These are phyloP conservation scores for Magallana nippona DNA, from an alignment of 2,888 invertebrate genomes.

Conservation along the genomic window DNA sequence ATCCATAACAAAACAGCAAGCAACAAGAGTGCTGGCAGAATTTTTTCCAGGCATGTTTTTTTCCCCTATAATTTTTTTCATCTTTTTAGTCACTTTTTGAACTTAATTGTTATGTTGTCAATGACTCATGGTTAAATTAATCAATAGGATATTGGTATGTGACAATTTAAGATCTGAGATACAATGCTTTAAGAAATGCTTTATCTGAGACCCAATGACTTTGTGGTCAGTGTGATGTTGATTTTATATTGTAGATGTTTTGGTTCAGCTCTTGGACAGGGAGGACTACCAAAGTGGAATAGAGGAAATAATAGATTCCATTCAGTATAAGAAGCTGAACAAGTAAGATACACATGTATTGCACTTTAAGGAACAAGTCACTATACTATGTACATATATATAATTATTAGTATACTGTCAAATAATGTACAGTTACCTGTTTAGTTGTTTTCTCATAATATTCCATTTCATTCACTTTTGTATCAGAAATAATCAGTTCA, in stretches of 20 bases:
- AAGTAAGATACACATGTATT: slow-evolving; percentile 53
- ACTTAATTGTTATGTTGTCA: not conserved
- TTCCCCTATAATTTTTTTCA: not conserved
- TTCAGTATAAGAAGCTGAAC: slow-evolving; percentile 67
- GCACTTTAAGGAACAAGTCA: not conserved
- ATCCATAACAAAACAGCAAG: slow-evolving; percentile 61
- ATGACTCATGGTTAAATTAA: not conserved
- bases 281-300: slow-evolving; percentile 63
- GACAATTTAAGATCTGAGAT: too few species aligned
- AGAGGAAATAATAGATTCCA: slow-evolving; percentile 63
- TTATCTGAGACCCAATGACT: not conserved
- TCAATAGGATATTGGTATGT: not conserved
- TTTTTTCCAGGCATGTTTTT: slow-evolving; percentile 70
- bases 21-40: slow-evolving; percentile 63
- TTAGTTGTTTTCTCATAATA: too few species aligned
- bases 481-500: too few species aligned
- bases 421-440: too few species aligned
- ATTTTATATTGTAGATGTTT: slow-evolving; percentile 50
- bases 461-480: too few species aligned
- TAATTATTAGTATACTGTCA: too few species aligned
- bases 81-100: not conserved
- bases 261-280: slow-evolving; percentile 55
- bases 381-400: too few species aligned
- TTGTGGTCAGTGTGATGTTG: not conserved
- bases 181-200: not conserved